phyloP scores from a whole-genome alignment of 1,140 invertebrate species.

The Charaxes varanes region DNA sequence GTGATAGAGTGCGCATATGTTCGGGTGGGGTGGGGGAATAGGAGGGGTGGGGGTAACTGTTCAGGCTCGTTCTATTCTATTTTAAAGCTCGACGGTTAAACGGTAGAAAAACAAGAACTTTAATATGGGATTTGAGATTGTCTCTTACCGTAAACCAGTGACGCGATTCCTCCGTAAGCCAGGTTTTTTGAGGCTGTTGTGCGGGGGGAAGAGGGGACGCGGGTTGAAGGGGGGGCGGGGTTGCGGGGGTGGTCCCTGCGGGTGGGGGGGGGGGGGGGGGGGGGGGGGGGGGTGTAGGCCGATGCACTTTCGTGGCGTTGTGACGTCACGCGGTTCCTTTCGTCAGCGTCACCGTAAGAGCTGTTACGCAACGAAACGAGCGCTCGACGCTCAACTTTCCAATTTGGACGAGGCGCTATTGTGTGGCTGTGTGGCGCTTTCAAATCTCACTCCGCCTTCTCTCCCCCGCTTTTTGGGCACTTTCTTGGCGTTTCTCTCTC shows the following conservation, averaged over 20 bases:
- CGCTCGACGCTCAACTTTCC: constrained; percentile 68
- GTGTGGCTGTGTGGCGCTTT: constrained; percentile 71
- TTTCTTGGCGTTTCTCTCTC: constrained; percentile 65
- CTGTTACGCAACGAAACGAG: constrained; percentile 64
- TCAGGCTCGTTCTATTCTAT: constrained; percentile 69
- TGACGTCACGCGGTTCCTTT: constrained; percentile 68
- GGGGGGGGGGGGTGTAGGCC: constrained; percentile 49
- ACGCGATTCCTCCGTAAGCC: too few species aligned
- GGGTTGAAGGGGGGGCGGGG: too few species aligned
- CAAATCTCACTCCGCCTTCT: constrained; percentile 67
- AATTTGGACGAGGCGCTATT: constrained; percentile 73
- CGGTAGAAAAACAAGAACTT: too few species aligned
- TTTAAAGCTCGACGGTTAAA: too few species aligned
- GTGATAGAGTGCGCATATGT: constrained; percentile 62
- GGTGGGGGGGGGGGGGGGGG: constrained; percentile 34
- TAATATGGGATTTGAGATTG: too few species aligned
- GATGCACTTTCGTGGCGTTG: constrained; percentile 67
- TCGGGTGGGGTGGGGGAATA: constrained; percentile 36
- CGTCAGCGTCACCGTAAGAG: constrained; percentile 70
- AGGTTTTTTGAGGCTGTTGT: too few species aligned
- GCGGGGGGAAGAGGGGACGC: constrained; percentile 34
- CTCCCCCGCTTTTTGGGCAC: constrained; percentile 51
- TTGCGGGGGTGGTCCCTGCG: constrained; percentile 66
- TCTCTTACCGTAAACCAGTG: too few species aligned
- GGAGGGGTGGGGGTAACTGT: too few species aligned